These are phyloP conservation scores for Cheilosia urbana DNA, from an alignment of 2,888 invertebrate genomes.

Conservation along the genomic window DNA sequence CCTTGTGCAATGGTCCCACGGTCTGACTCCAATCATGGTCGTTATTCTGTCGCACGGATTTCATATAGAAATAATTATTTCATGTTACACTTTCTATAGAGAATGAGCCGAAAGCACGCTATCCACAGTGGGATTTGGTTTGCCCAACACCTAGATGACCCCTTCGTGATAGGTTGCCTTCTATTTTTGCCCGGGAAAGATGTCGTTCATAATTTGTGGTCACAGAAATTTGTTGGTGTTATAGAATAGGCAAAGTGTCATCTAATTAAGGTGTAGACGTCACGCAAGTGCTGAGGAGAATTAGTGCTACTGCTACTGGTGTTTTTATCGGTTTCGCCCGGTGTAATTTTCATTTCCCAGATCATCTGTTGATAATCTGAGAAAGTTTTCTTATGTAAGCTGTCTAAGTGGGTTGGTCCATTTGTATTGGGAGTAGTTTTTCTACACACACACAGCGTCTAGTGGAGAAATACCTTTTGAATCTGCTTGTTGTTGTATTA, in stretches of 20 bases:
- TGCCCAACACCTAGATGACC: conserved; percentile 50
- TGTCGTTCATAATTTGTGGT: conserved; percentile 72
- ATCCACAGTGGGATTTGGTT: conserved; percentile 24
- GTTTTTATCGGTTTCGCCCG: conserved; percentile 22
- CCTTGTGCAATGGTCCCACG: conserved; percentile 50
- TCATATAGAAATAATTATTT: conserved; percentile 60
- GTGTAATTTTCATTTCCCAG: conserved; percentile 34
- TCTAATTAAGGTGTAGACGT: conserved; percentile 66
- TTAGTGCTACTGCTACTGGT: conserved; percentile 73
- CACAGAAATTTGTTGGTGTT: conserved; percentile 68
- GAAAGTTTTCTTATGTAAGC: conserved; percentile 31
- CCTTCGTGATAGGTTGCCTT: conserved; percentile 69
- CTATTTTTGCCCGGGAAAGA: conserved; percentile 39
- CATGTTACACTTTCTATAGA: conserved; percentile 63
- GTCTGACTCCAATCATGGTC: conserved; percentile 27
- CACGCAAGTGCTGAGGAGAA: conserved; percentile 59
- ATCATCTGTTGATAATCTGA: conserved; percentile 61
- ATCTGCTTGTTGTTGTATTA: no score
- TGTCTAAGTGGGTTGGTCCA: background rate
- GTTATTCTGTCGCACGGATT: conserved; percentile 22
- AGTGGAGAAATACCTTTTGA: no score
- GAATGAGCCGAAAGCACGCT: conserved; percentile 56
- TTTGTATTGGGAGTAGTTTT: no score
- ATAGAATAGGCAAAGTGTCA: conserved; percentile 67
- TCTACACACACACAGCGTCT: no score